A percentile compares a stretch with the other conserved stretches of the same genome.
These are phyloP conservation scores for Centroberyx gerrardi DNA, from an alignment of 2,797 vertebrate genomes.

Conservation along the genomic window DNA sequence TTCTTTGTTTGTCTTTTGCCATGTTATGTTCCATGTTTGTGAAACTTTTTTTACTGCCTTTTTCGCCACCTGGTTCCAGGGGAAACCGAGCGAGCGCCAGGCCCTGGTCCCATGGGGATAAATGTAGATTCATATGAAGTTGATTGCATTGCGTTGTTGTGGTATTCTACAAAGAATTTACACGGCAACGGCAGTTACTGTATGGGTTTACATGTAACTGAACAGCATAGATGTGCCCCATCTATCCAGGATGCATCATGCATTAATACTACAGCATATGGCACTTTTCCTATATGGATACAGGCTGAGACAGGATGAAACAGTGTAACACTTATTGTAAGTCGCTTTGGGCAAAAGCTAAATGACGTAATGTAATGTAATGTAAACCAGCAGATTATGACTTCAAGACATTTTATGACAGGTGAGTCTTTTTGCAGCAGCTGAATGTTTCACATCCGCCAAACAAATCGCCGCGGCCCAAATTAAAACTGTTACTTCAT, in stretches of 20 bases:
- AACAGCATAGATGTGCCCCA: neutral
- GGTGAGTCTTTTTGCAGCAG: conserved; percentile 38
- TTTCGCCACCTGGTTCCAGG: conserved; percentile 16
- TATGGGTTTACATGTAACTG: neutral
- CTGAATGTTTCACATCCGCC: conserved; percentile 25
- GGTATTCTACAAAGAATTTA: no score
- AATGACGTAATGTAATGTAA: no score
- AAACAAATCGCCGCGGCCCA: conserved; percentile 28
- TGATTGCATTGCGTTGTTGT: neutral
- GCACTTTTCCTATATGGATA: no score
- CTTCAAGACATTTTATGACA: neutral
- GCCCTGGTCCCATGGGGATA: neutral
- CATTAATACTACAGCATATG: neutral
- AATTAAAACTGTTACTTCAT: conserved; percentile 34
- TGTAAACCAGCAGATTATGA: no score
- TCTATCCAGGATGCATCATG: no score
- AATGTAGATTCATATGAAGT: neutral
- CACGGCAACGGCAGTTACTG: neutral
- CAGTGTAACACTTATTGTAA: no score
- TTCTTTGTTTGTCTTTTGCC: conserved; percentile 64
- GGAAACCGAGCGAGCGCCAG: neutral
- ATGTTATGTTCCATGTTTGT: conserved; percentile 40
- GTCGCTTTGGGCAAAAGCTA: no score
- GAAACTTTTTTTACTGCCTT: conserved; percentile 23
- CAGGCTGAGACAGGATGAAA: no score